These are phyloP conservation scores for Sylvia borin DNA, from an alignment of 2,797 vertebrate species.

Conservation along the genomic window DNA sequence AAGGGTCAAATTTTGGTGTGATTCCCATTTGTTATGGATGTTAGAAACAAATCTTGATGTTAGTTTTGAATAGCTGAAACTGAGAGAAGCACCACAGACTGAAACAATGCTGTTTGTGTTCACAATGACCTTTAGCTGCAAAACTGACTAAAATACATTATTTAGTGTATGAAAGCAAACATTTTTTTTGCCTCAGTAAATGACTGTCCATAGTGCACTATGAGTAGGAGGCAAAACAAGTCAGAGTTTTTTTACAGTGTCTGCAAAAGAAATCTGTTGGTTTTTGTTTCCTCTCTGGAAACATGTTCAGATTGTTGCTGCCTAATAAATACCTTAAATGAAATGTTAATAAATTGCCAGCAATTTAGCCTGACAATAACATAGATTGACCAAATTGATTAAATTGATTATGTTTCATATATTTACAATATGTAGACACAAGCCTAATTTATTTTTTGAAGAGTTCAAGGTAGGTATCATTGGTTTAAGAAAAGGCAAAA, in stretches of 20 bases:
- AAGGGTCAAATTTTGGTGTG: background rate
- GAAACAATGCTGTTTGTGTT: constrained; percentile 11
- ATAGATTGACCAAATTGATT: constrained; percentile 74
- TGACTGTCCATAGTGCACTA: background rate
- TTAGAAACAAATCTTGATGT: background rate
- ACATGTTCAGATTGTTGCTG: constrained; percentile 3
- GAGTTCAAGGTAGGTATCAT: constrained; percentile 75
- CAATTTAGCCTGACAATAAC: constrained; percentile 75
- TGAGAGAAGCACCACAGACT: background rate
- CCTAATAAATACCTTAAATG: constrained; percentile 58
- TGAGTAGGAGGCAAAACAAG: background rate
- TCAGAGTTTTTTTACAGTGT: background rate
- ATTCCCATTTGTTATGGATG: background rate
- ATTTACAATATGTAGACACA: constrained; percentile 76
- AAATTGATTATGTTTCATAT: constrained; percentile 82
- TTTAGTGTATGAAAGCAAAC: constrained; percentile 21
- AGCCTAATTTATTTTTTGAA: constrained; percentile 79
- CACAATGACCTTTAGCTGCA: constrained; percentile 14
- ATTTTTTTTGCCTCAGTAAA: background rate
- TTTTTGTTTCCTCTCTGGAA: background rate
- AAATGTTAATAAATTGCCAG: constrained; percentile 75
- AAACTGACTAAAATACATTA: constrained; percentile 21
- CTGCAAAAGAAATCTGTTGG: background rate
- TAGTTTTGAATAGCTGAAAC: background rate
- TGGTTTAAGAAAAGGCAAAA: constrained; percentile 22